Evolutionary conservation across 2,797 vertebrate species (phyloP), one percentile per base, ranked within the genome.

Genomic region (Tenualosa thibaudeaui): DNA sequence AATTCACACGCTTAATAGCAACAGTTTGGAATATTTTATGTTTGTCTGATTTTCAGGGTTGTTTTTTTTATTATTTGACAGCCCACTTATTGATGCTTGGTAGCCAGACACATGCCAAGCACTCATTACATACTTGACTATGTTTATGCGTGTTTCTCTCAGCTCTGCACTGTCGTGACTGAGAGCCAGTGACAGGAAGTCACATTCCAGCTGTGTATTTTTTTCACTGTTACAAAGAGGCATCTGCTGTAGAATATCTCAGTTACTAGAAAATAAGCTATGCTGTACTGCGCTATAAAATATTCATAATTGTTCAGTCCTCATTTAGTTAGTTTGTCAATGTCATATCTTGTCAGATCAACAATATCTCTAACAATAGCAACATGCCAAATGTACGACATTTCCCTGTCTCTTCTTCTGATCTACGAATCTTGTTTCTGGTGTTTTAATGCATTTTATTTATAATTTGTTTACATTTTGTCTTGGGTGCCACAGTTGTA

Each of bases 1-100:
- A 75, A 37, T 89, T 81, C 90, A 78, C 91, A 92, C 93, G 92
- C 94, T 92, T 95, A 95, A 93, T 94, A 95, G 94, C 94, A 93
- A 92, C 92, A 81, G 46, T 82, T 87, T 40, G 49, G 60, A 82
- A 71, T 82, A 24, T 75, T 81, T 40, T 46, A 56, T 49, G 51
- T 71, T 78, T 22, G 43, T 50, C 19, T 26, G 81, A 58, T 85
- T 58, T 58, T 58, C 56, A 58, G 56, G 60, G 12, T 40, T 75
- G 24, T 65, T 53, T 54, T n/a, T n/a, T 56, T 43, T 91, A 87
- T 13, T 53, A 24, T 17, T 82, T 40, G 68, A 75, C 68, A 75
- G 68, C 31, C 68, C 31, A 40, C 31, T 75, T 75, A 43, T 75
- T 40, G 68, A 75, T 2, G 68, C 31, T 40, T 75, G 68, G 15